Percentiles rank a stretch among this genome's conserved stretches.
Evolutionary conservation across 2,113 vertebrate genomes (phyloP).

Genomic region (Azemiops feae): DNA sequence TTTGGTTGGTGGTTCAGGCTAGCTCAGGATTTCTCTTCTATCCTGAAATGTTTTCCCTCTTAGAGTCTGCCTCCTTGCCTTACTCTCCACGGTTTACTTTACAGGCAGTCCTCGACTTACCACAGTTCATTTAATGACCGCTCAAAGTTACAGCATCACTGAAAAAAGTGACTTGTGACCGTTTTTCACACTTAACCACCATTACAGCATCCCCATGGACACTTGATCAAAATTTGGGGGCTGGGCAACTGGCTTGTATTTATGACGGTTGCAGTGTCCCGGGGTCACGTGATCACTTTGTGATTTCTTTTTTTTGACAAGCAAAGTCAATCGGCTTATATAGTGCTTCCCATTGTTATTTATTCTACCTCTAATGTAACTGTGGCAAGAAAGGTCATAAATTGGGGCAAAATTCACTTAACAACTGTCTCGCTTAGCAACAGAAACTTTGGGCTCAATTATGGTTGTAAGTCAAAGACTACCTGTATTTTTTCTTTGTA

Average conservation of each 20-base stretch:
- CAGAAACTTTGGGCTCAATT: neutral
- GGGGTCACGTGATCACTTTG: neutral
- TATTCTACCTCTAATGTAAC: no score
- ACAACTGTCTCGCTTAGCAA: neutral
- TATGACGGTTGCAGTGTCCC: no score
- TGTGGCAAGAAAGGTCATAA: neutral
- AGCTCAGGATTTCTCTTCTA: neutral
- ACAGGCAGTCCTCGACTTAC: neutral
- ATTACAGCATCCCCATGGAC: neutral
- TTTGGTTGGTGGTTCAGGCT: neutral
- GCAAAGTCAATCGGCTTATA: neutral
- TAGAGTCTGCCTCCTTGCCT: neutral
- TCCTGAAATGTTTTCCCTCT: neutral
- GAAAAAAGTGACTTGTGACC: neutral
- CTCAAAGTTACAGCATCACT: neutral
- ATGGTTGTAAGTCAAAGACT: neutral
- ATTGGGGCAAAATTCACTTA: neutral
- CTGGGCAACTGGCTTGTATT: neutral
- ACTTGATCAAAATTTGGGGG: no score
- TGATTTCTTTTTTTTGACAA: neutral
- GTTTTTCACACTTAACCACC: neutral
- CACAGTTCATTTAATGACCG: neutral
- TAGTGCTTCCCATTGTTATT: no score
- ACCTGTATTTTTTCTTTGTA: neutral
- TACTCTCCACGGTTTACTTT: neutral